Evolutionary conservation across 2,113 vertebrate species (phyloP).

Genomic region (Orthochromis malagaraziensis): DNA sequence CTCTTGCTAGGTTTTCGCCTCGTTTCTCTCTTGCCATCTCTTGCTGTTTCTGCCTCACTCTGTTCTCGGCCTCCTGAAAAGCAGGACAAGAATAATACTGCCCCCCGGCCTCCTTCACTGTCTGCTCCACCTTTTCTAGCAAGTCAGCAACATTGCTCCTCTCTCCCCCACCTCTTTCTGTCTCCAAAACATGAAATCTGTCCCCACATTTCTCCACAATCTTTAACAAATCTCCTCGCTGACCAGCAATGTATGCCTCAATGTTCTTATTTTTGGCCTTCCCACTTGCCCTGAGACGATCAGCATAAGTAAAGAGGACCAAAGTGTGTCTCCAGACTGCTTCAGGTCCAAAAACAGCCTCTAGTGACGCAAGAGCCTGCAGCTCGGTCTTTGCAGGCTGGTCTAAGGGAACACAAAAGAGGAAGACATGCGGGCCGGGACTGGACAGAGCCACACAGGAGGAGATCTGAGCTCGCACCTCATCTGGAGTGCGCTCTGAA

Average conservation of each 20-base stretch:
- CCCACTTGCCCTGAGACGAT: conserved; percentile 35
- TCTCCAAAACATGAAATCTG: conserved; percentile 67
- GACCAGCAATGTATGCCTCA: conserved; percentile 61
- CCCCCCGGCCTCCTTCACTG: conserved; percentile 57
- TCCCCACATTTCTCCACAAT: conserved; percentile 69
- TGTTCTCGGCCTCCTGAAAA: conserved; percentile 54
- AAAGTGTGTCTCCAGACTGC: conserved; percentile 48
- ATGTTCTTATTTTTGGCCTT: neutral
- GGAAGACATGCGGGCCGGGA: conserved; percentile 71
- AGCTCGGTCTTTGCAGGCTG: conserved; percentile 53
- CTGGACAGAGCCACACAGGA: conserved; percentile 61
- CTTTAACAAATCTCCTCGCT: conserved; percentile 61
- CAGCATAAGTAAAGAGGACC: conserved; percentile 65
- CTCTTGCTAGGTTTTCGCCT: neutral
- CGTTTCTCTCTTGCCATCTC: conserved; percentile 32
- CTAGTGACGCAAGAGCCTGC: conserved; percentile 42
- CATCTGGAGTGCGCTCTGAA: conserved; percentile 49
- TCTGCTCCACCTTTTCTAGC: conserved; percentile 69
- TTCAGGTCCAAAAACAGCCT: conserved; percentile 48
- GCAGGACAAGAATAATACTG: conserved; percentile 52
- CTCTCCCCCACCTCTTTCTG: neutral
- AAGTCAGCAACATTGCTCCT: conserved; percentile 37
- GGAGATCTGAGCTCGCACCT: conserved; percentile 61
- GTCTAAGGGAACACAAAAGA: conserved; percentile 71
- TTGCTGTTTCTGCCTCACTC: conserved; percentile 47